Evolutionary conservation across 2,888 invertebrate species (phyloP), one percentile per base, ranked within the genome.

Genomic region (Micoletzkya japonica): DNA sequence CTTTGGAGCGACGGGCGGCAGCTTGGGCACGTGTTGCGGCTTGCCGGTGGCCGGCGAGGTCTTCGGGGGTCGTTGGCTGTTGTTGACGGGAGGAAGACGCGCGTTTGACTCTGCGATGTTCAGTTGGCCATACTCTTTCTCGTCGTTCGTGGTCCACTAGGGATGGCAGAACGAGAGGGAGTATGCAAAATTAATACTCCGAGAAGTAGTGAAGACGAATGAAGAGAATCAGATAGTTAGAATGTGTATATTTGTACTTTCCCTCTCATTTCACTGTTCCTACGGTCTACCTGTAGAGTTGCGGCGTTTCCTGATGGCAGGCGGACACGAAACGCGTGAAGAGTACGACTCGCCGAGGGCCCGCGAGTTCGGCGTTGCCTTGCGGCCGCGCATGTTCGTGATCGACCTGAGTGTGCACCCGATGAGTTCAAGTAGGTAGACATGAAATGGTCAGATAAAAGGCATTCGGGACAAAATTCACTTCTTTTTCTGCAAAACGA

Each of bases 51-150:
- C 68, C 4, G 68, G 68, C 1, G 68, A 68, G 6, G 68, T 68
- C 68, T 68, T 68, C 30, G 58, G 68, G 4, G 68, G 57, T 0
- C 57, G 39, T 30, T 36, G 30, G n/a, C 58, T 57, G 2, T 39
- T 24, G n/a, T 54, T 34, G 32, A 78, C 77, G 4, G 76, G 76
- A 58, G 78, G 78, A 10, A 78, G 74, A 39, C 77, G 76, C n/a
- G 74, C 59, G 59, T 73, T 74, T 30, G 75, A 75, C 58, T 78
- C 78, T 78, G 71, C 26, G 73, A 69, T 60, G 7, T 36, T 4
- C 20, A 2, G 4, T 56, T 28, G 28, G 24, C 28, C n/a, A n/a
- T n/a, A n/a, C n/a, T n/a, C n/a, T n/a, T n/a, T n/a, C n/a, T n/a
- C n/a, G n/a, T n/a, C n/a, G n/a, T n/a, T n/a, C n/a, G n/a, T n/a